Evolutionary conservation across 2,888 invertebrate genomes (phyloP).

Genomic region (Eilema griseolum): DNA sequence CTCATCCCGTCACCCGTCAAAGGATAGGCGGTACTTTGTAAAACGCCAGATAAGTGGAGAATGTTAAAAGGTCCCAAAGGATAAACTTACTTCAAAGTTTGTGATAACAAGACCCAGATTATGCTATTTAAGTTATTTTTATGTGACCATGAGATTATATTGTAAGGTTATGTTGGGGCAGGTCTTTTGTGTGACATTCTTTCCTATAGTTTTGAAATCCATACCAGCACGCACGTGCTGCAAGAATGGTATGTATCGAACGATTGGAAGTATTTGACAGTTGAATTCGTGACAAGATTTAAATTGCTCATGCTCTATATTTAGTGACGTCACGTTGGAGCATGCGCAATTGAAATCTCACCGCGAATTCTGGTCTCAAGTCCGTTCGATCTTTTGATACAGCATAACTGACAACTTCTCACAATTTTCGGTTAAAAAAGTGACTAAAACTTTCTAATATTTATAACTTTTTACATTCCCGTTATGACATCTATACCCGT

Average conservation of each 20-base stretch:
- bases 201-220: background rate
- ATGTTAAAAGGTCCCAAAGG: slow-evolving; percentile 20
- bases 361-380: too few species aligned
- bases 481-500: slow-evolving; percentile 26
- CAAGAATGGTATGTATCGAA: too few species aligned
- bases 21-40: slow-evolving; percentile 9
- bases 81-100: slow-evolving; percentile 17
- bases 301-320: too few species aligned
- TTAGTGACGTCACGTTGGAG: too few species aligned
- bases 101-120: slow-evolving; percentile 9
- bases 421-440: background rate
- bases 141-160: background rate
- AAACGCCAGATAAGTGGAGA: slow-evolving; percentile 15
- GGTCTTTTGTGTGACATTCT: background rate
- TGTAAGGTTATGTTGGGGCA: background rate
- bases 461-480: background rate
- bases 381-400: too few species aligned
- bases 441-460: slow-evolving; percentile 18
- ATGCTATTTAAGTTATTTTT: slow-evolving; percentile 16
- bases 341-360: too few species aligned
- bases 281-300: too few species aligned
- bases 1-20: slow-evolving; percentile 17
- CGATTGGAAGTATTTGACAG: too few species aligned
- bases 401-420: background rate
- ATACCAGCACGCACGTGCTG: too few species aligned